Conservation (phyloP, 2,113 vertebrate genomes). For the Camelus dromedarius region DNA sequence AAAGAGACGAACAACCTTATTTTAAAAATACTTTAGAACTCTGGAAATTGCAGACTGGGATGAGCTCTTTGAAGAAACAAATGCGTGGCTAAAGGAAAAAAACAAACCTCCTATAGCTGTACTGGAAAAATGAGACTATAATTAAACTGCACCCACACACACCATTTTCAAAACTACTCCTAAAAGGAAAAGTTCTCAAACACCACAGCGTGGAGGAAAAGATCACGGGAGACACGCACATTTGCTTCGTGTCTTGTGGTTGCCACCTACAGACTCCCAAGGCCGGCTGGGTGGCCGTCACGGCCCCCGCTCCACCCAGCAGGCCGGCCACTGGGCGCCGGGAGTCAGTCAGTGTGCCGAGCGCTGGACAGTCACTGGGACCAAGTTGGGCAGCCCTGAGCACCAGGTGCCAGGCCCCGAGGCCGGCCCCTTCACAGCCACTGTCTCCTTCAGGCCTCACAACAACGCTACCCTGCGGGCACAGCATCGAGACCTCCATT, state of each 20-base stretch:
- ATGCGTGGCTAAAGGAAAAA: constrained; percentile 62
- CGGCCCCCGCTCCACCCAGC: neutral
- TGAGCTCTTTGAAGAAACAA: constrained; percentile 75
- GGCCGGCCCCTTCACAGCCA: accelerated
- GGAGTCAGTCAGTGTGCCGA: no score
- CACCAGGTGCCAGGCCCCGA: no score
- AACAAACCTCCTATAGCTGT: constrained; percentile 44
- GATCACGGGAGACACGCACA: neutral
- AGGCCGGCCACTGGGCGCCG: neutral
- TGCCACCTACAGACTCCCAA: neutral
- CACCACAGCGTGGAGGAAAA: neutral
- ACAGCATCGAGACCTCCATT: neutral
- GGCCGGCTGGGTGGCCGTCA: accelerated
- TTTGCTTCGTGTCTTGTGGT: neutral
- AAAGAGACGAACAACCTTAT: constrained; percentile 73
- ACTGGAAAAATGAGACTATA: constrained; percentile 73
- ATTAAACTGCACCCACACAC: constrained; percentile 70
- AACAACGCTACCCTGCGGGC: neutral
- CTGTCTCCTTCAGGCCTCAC: neutral
- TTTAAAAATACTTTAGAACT: constrained; percentile 74
- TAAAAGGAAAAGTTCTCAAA: constrained; percentile 51
- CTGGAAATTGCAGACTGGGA: constrained; percentile 71
- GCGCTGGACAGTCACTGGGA: no score
- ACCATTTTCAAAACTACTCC: constrained; percentile 67
- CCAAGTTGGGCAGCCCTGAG: no score